A percentile compares a stretch with the other conserved stretches of the same genome.
These are phyloP conservation scores for Auanema sp. DNA, from an alignment of 2,888 invertebrate species.

Conservation along the genomic window DNA sequence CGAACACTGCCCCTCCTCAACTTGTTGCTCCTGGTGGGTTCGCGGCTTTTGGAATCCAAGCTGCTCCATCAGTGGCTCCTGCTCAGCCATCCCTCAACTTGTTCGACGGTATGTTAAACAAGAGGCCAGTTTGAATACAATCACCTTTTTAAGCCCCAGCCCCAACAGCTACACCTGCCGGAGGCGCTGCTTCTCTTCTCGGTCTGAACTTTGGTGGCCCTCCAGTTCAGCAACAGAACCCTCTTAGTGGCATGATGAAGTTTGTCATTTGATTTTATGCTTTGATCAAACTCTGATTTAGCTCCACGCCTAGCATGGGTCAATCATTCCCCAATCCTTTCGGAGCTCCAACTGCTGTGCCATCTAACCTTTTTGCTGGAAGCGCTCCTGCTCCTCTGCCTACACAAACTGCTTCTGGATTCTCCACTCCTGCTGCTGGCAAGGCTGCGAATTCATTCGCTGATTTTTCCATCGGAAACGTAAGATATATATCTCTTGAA, in stretches of 20 bases:
- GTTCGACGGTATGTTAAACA: conserved; percentile 1
- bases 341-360: conserved; percentile 4
- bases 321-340: conserved; percentile 16
- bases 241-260: conserved; percentile 1
- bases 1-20: conserved; percentile 13
- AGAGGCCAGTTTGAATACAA: not conserved
- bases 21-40: conserved; percentile 43
- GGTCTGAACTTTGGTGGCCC: conserved; percentile 17
- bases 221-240: conserved; percentile 2
- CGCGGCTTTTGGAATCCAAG: conserved; percentile 39
- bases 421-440: conserved; percentile 26
- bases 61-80: not conserved
- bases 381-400: not conserved
- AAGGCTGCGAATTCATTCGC: conserved; percentile 38
- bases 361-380: not conserved
- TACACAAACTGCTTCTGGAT: conserved; percentile 7
- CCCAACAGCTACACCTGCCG: conserved; percentile 11
- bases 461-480: conserved; percentile 40
- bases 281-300: not conserved
- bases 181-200: conserved; percentile 3
- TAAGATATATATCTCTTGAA: conserved; percentile 1
- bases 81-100: not conserved
- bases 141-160: not conserved
- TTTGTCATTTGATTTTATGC: not conserved
- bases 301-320: not conserved